Base-by-base conservation (phyloP, 2,113 vertebrate species). In the Neogobius melanostomus region DNA sequence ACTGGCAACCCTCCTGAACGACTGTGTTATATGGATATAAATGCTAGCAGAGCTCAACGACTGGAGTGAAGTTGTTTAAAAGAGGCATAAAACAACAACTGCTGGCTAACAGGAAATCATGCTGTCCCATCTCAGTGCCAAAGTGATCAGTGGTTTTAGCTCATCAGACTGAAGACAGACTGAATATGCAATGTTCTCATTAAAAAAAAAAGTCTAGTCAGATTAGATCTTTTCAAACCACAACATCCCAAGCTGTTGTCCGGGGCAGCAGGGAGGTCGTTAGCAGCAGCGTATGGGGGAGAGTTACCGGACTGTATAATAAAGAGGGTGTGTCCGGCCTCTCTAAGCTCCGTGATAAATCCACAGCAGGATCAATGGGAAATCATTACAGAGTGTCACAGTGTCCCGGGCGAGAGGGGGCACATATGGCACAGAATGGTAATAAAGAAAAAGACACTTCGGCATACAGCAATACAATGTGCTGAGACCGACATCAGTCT, bases 321-420 rank as follows among this genome's bases (percentile, higher is more conserved):
- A 43, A 42, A 7, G 47, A 14, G 50, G 42, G 7, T 7, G 43
- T 48, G 52, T 17, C 9, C 36, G 42, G 9, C 51, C 21, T 51
- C 68, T 71, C 59, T 48, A 70, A 71, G 43, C 14, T 6, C 64
- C n/a, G 59, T 54, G 8, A 64, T 80, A 79, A 72, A 82, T 73
- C 61, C 68, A n/a, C n/a, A 44, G 46, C n/a, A 16, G 17, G 57
- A 71, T 82, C 69, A 54, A 82, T 82, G 62, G 42, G 7, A 46
- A 48, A 80, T 85, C 77, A 49, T 74, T 84, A 56, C 2, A 9
- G 57, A 14, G 56, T 59, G 63, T 71, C 59, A 68, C 63, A 68
- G 43, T n/a, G 61, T 8, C 78, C 50, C 47, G 78, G 56, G 48
- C 64, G 21, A 65, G 68, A 54, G 15, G 8, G 64, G 59, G 21